Conservation (phyloP, 92 coral and sea anemone genomes). For the Galaxea fascicularis region DNA sequence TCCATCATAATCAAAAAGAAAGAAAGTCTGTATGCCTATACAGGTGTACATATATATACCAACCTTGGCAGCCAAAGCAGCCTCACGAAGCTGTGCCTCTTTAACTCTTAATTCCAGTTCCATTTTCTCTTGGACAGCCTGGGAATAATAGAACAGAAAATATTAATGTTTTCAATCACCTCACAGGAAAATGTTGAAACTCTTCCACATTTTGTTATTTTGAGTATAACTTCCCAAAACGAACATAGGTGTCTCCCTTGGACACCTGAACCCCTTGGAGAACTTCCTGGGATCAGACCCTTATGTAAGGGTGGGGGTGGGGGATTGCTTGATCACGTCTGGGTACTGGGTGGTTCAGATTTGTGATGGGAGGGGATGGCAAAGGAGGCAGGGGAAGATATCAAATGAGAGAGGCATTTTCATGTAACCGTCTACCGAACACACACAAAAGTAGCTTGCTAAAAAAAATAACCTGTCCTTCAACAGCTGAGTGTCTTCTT, state of each 20-base stretch:
- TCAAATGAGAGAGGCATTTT: too few relatives aligned
- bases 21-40: too few relatives aligned
- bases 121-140: constrained; percentile 79
- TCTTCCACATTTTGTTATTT: not conserved
- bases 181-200: not conserved
- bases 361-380: not conserved
- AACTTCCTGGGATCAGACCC: too few relatives aligned
- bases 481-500: constrained; percentile 89
- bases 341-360: too few relatives aligned
- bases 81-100: constrained; percentile 79
- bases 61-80: constrained; percentile 89
- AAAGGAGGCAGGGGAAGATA: too few relatives aligned
- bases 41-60: too few relatives aligned
- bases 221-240: too few relatives aligned
- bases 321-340: not conserved
- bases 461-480: constrained; percentile 82
- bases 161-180: not conserved
- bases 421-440: too few relatives aligned
- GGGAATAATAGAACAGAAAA: not conserved
- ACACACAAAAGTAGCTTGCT: too few relatives aligned
- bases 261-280: too few relatives aligned
- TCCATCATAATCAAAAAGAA: too few relatives aligned
- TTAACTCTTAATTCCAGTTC: constrained; percentile 75
- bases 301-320: not conserved
- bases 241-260: too few relatives aligned